Percentiles rank a stretch among this genome's conserved stretches.
These are phyloP conservation scores for Papilio gigon DNA, from an alignment of 2,888 invertebrate genomes.

Conservation along the genomic window DNA sequence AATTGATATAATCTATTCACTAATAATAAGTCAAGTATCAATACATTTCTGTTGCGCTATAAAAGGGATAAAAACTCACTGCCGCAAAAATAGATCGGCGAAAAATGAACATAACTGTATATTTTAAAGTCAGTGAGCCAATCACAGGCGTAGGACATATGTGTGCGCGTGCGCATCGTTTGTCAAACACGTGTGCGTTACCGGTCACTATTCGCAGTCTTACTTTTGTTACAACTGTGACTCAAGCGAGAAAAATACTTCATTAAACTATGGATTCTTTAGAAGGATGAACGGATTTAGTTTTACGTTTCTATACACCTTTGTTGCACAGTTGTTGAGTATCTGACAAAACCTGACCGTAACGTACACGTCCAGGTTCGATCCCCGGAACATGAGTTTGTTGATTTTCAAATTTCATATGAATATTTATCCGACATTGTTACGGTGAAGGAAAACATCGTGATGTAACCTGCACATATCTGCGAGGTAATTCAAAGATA, in stretches of 20 bases:
- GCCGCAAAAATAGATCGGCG: conserved; percentile 77
- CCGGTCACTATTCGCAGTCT: conserved; percentile 31
- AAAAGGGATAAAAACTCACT: conserved; percentile 72
- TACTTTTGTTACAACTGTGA: conserved; percentile 26
- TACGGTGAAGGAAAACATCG: no score
- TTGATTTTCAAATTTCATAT: no score
- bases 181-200: conserved; percentile 42
- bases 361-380: no score
- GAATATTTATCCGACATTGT: no score
- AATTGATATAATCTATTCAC: no score
- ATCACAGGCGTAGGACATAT: conserved; percentile 7
- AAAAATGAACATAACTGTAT: conserved; percentile 73
- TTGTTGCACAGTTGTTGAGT: no score
- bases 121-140: conserved; percentile 53
- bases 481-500: no score
- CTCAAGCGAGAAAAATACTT: conserved; percentile 36
- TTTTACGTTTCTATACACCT: not conserved
- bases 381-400: no score
- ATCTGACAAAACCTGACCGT: no score
- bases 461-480: no score
- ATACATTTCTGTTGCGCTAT: conserved; percentile 49
- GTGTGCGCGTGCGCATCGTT: conserved; percentile 28
- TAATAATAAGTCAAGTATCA: conserved; percentile 71
- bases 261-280: not conserved
- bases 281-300: not conserved